These are phyloP conservation scores for Drosophila gunungcola DNA, from an alignment of 1,140 invertebrate genomes.

Conservation along the genomic window DNA sequence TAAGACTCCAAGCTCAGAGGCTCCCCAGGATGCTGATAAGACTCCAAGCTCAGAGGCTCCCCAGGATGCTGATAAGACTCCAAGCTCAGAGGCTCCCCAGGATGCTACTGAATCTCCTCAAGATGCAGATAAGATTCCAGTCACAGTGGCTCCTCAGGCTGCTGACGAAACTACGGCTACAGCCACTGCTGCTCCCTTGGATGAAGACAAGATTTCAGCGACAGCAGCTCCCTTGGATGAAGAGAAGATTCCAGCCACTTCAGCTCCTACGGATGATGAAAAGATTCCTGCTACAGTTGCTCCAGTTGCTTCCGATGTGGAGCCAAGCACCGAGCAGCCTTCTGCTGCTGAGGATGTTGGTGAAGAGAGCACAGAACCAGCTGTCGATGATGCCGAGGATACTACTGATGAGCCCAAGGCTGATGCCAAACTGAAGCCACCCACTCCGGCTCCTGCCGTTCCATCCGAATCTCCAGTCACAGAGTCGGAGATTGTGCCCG, in stretches of 20 bases:
- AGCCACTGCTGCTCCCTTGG: constrained; percentile 21
- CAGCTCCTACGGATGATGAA: constrained; percentile 32
- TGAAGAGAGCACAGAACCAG: constrained; percentile 44
- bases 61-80: constrained; percentile 39
- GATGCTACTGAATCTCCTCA: constrained; percentile 21
- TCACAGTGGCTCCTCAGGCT: not conserved
- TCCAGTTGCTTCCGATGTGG: constrained; percentile 49
- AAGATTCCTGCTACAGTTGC: constrained; percentile 39
- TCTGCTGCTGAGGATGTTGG: constrained; percentile 41
- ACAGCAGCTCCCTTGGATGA: constrained; percentile 31
- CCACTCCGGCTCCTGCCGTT: constrained; percentile 21
- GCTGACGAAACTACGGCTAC: constrained; percentile 22
- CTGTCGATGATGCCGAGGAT: constrained; percentile 38
- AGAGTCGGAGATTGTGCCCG: constrained; percentile 33
- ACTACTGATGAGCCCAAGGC: constrained; percentile 41
- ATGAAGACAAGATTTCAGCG: constrained; percentile 41
- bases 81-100: not conserved
- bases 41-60: constrained; percentile 22
- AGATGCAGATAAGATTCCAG: constrained; percentile 28
- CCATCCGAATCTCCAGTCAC: constrained; percentile 39
- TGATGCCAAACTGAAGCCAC: constrained; percentile 52
- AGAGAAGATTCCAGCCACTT: constrained; percentile 40
- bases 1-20: constrained; percentile 18
- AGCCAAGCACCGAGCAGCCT: constrained; percentile 50
- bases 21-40: constrained; percentile 21